A percentile compares a stretch with the other conserved stretches of the same genome.
Conservation (phyloP, 2,797 vertebrate genomes). For the Chaenodraco wilsoni region DNA sequence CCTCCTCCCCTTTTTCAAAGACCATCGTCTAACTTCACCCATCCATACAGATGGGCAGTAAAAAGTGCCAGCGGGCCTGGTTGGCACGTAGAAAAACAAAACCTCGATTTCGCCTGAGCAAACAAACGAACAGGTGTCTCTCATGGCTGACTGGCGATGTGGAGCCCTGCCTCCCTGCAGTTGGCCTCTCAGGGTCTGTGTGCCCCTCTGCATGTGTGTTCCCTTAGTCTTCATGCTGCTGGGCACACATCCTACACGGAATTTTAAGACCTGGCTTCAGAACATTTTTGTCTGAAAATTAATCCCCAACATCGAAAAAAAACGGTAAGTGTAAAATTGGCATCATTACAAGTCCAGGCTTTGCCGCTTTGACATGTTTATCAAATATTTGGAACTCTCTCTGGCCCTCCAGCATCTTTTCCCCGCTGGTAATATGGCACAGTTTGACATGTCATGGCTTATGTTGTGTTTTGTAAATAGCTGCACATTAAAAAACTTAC, state of each 20-base stretch:
- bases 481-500: constrained; percentile 9
- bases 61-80: constrained; percentile 72
- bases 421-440: constrained; percentile 30
- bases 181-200: constrained; percentile 36
- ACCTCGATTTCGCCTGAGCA: constrained; percentile 56
- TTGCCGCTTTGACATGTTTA: constrained; percentile 72
- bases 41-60: constrained; percentile 78
- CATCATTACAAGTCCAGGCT: constrained; percentile 68
- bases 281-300: constrained; percentile 75
- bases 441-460: constrained; percentile 32
- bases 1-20: constrained; percentile 43
- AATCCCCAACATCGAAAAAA: constrained; percentile 66
- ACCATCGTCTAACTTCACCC: constrained; percentile 58
- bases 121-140: constrained; percentile 82
- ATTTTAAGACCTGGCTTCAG: constrained; percentile 78
- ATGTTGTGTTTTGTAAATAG: constrained; percentile 35
- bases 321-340: constrained; percentile 64
- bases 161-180: constrained; percentile 46
- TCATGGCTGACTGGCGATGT: constrained; percentile 65
- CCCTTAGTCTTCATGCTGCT: constrained; percentile 62
- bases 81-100: constrained; percentile 74
- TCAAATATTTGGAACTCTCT: constrained; percentile 66
- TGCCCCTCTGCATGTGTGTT: constrained; percentile 75
- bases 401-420: constrained; percentile 46
- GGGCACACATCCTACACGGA: constrained; percentile 72